A percentile compares a stretch with the other conserved stretches of the same genome.
Conservation (phyloP, 2,888 invertebrate genomes). For the Lacanobia oleracea region DNA sequence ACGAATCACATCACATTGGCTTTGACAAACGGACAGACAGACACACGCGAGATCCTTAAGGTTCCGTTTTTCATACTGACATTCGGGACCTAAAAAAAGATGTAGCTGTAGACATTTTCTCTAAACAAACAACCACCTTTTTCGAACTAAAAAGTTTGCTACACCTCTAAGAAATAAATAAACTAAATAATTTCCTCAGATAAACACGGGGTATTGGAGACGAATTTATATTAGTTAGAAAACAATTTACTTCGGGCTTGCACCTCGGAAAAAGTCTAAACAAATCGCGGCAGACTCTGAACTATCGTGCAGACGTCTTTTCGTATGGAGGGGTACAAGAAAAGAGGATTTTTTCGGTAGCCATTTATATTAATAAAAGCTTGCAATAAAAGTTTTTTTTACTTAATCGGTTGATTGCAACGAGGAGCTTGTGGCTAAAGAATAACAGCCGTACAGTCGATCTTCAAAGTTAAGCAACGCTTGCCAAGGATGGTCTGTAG, state of each 20-base stretch:
- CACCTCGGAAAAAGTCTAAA: slow-evolving; percentile 77
- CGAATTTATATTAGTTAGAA: slow-evolving; percentile 75
- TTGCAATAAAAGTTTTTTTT: no score
- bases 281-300: slow-evolving; percentile 72
- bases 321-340: slow-evolving; percentile 53
- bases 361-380: no score
- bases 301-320: slow-evolving; percentile 69
- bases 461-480: no score
- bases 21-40: no score
- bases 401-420: no score
- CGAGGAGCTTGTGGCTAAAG: no score
- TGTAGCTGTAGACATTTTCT: slow-evolving; percentile 9
- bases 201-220: slow-evolving; percentile 68
- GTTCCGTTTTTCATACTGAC: no score
- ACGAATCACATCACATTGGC: no score
- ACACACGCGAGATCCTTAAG: no score
- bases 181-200: slow-evolving; percentile 66
- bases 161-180: slow-evolving; percentile 48
- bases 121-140: slow-evolving; percentile 30
- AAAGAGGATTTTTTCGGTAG: slow-evolving; percentile 6
- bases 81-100: background rate
- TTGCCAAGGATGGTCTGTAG: no score
- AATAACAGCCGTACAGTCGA: no score
- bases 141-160: slow-evolving; percentile 42
- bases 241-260: slow-evolving; percentile 75